A percentile compares a stretch with the other conserved stretches of the same genome.
These are phyloP conservation scores for Fringilla coelebs DNA, from an alignment of 2,797 vertebrate genomes.

Conservation along the genomic window DNA sequence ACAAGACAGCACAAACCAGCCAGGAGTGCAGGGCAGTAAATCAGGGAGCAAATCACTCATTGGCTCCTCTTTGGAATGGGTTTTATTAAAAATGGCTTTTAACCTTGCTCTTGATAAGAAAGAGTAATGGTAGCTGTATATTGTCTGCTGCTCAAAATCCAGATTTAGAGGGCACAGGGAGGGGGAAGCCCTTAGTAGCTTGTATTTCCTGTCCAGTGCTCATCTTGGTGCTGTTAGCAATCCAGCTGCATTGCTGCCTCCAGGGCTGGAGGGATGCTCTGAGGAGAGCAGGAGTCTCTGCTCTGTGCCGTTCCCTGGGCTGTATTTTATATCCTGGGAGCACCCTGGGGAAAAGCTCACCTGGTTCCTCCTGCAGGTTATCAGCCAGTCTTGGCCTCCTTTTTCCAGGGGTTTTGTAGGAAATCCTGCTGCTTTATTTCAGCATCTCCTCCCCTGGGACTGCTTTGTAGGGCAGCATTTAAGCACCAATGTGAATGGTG, in stretches of 20 bases:
- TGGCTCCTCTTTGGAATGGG: neutral
- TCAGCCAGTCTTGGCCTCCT: neutral
- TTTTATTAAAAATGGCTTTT: neutral
- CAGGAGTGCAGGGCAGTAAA: neutral
- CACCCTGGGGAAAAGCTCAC: neutral
- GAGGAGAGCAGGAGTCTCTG: neutral
- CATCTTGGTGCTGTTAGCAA: neutral
- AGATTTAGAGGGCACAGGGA: rapidly evolving
- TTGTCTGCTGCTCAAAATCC: neutral
- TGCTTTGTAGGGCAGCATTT: neutral
- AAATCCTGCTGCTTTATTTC: neutral
- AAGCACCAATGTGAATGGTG: neutral
- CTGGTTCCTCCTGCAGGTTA: neutral
- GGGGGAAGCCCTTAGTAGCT: neutral
- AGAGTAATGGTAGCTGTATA: neutral
- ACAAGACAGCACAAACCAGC: neutral
- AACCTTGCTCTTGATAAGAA: neutral
- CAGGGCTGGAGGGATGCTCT: neutral
- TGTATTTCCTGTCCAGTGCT: neutral
- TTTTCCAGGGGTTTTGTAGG: neutral
- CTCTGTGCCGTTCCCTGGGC: rapidly evolving
- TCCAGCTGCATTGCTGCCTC: neutral
- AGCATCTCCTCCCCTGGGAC: neutral
- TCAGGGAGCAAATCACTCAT: neutral
- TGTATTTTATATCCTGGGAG: neutral